These are phyloP conservation scores for Takifugu bimaculatus DNA, from an alignment of 2,113 vertebrate genomes.

Conservation along the genomic window DNA sequence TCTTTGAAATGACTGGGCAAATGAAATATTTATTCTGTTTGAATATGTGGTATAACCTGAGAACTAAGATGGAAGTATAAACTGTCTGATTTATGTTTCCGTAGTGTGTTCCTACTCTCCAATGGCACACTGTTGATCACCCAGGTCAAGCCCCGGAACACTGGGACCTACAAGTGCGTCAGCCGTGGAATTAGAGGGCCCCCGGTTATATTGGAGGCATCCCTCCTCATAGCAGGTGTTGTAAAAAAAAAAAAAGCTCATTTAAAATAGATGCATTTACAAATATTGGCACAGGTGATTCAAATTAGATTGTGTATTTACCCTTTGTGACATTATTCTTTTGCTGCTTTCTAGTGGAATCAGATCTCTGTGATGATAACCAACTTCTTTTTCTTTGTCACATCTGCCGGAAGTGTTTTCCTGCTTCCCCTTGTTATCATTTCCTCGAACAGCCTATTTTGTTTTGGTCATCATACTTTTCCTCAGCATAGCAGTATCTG, in stretches of 20 bases:
- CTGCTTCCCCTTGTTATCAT: slow-evolving; percentile 26
- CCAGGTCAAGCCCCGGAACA: slow-evolving; percentile 84
- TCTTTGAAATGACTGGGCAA: no score
- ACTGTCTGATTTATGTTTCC: slow-evolving; percentile 14
- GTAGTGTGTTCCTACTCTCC: slow-evolving; percentile 79
- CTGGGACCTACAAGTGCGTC: slow-evolving; percentile 85
- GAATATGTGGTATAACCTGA: no score
- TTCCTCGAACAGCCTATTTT: slow-evolving; percentile 23
- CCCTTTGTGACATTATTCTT: slow-evolving; percentile 12
- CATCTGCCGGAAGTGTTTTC: slow-evolving; percentile 38
- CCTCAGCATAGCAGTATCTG: not conserved
- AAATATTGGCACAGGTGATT: no score
- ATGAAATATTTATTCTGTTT: no score
- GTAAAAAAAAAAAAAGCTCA: no score
- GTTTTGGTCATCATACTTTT: slow-evolving; percentile 12
- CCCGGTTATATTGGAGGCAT: slow-evolving; percentile 76
- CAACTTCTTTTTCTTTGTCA: slow-evolving; percentile 47
- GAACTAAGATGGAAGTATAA: not conserved
- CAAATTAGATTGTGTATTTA: slow-evolving; percentile 25
- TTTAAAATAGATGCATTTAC: no score
- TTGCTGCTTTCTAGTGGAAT: slow-evolving; percentile 32
- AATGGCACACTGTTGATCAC: slow-evolving; percentile 89
- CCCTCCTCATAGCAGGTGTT: slow-evolving; percentile 84
- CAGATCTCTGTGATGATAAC: slow-evolving; percentile 50
- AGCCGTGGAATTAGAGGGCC: slow-evolving; percentile 82